Evolutionary conservation across 2,797 vertebrate species (phyloP).

Genomic region (Pseudochirops corinnae): DNA sequence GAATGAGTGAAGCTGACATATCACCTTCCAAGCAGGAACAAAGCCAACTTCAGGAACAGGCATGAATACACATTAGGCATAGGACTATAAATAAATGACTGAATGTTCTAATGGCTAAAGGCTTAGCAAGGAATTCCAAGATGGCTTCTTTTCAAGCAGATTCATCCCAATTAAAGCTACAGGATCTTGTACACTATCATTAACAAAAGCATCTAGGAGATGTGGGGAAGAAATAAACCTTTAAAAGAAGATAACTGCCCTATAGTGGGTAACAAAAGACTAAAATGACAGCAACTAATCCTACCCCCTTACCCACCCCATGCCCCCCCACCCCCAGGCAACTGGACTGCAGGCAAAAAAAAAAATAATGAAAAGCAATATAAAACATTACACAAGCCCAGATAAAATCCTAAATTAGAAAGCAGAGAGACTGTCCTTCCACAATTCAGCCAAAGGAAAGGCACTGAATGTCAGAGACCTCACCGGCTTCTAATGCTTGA

Average conservation of each 20-base stretch:
- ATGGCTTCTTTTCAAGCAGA: neutral
- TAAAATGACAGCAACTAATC: neutral
- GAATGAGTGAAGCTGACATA: constrained; percentile 1
- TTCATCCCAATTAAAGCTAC: neutral
- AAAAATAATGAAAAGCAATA: neutral
- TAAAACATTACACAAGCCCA: neutral
- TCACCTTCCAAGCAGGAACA: constrained; percentile 5
- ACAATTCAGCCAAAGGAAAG: neutral
- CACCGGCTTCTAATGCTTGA: neutral
- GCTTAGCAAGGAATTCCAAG: neutral
- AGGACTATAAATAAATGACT: neutral
- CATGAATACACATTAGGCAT: neutral
- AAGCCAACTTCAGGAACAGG: neutral
- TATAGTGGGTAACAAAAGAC: neutral
- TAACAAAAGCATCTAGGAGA: neutral
- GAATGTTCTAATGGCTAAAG: neutral
- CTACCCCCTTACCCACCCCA: no score
- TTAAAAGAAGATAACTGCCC: neutral
- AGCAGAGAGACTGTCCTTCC: neutral
- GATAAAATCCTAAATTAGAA: neutral
- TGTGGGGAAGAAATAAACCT: neutral
- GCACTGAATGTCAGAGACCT: neutral
- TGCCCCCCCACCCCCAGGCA: no score
- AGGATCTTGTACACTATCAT: neutral
- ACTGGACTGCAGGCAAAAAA: neutral